Percentiles rank a stretch among this genome's conserved stretches.
Conservation (phyloP, 53 echinoderm and acorn worm genomes). For the Arbacia lixula region DNA sequence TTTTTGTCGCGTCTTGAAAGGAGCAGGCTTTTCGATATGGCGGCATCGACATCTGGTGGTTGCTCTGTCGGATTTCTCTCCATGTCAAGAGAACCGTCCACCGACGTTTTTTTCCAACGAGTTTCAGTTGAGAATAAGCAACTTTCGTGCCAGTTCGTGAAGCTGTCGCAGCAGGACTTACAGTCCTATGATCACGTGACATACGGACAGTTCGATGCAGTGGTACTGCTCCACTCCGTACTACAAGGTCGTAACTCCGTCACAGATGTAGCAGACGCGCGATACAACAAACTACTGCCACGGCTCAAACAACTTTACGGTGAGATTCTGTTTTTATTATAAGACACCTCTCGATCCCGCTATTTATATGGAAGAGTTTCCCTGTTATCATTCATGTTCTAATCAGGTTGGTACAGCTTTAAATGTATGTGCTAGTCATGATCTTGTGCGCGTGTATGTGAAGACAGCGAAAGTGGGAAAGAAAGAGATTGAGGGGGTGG, state of each 20-base stretch:
- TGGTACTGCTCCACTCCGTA: conserved; percentile 20
- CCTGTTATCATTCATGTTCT: no score
- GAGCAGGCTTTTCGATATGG: no score
- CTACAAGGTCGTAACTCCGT: conserved; percentile 32
- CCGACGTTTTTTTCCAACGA: background rate
- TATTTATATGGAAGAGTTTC: no score
- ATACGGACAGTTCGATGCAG: background rate
- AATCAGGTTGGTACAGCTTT: no score
- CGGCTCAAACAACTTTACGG: background rate
- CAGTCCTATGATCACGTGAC: background rate
- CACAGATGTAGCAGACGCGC: conserved; percentile 19
- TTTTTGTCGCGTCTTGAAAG: no score
- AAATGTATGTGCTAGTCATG: no score
- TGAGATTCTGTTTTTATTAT: no score
- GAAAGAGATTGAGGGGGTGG: no score
- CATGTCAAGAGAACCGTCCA: background rate
- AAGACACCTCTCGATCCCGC: no score
- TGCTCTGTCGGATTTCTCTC: background rate
- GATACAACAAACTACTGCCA: background rate
- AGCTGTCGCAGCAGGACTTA: background rate
- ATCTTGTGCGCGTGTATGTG: no score
- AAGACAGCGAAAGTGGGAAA: no score
- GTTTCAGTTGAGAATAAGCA: background rate
- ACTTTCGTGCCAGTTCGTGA: background rate
- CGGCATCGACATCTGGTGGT: no score